Conservation (phyloP, 2,888 invertebrate species). For the Escarpia spicata region DNA sequence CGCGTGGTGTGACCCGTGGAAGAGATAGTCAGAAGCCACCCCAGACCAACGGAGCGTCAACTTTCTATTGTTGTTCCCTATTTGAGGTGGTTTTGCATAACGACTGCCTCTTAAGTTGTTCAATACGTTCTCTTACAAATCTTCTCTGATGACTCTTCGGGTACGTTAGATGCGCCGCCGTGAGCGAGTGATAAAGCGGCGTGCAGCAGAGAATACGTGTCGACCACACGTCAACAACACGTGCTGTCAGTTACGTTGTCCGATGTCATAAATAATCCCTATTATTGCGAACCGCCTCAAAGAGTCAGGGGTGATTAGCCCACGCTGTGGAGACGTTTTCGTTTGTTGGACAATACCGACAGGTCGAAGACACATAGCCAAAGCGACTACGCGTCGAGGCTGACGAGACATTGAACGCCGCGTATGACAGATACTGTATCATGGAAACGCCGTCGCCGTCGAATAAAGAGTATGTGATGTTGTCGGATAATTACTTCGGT, state of each 20-base stretch:
- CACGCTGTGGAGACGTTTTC: background rate
- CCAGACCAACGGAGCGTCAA: background rate
- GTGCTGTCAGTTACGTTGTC: background rate
- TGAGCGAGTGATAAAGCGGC: background rate
- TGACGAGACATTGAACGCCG: background rate
- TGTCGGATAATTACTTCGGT: background rate
- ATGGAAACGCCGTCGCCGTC: background rate
- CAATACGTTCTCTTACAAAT: background rate
- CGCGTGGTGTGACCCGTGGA: background rate
- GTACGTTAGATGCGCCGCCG: background rate
- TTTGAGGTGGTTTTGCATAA: background rate
- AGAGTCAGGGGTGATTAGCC: background rate
- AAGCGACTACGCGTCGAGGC: background rate
- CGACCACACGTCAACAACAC: background rate
- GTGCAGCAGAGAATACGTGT: background rate
- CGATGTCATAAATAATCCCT: background rate
- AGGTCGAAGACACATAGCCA: background rate
- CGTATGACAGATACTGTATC: conserved; percentile 2
- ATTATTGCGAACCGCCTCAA: background rate
- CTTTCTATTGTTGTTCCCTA: background rate
- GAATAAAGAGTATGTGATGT: background rate
- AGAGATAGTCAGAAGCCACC: background rate
- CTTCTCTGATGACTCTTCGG: background rate
- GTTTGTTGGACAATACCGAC: background rate
- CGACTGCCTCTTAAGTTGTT: background rate